phyloP scores from a whole-genome alignment of 2,113 vertebrate genomes.

The Cheilinus undulatus region DNA sequence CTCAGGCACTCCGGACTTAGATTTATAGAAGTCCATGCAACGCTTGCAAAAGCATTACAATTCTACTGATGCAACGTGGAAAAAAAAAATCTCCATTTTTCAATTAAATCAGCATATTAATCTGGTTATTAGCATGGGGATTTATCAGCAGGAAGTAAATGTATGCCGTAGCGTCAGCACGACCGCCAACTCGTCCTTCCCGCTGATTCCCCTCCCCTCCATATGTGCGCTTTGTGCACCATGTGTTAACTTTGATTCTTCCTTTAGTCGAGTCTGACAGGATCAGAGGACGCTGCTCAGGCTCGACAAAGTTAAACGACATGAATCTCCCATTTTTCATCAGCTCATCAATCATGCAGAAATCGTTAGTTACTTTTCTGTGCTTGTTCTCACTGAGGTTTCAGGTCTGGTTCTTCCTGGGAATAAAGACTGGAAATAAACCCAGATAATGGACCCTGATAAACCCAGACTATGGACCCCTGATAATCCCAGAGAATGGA shows the following conservation, averaged over 20 bases:
- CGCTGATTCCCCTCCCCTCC: constrained; percentile 10
- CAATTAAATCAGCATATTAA: not conserved
- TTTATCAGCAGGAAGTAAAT: not conserved
- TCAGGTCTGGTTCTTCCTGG: not conserved
- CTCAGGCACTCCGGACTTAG: not conserved
- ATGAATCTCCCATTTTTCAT: constrained; percentile 14
- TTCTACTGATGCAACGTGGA: not conserved
- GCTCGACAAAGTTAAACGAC: not conserved
- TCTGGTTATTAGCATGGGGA: not conserved
- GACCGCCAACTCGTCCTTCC: not conserved
- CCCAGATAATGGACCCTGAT: too few species aligned
- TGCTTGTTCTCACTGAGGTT: not conserved
- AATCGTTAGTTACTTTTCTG: not conserved
- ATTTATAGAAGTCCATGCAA: not conserved
- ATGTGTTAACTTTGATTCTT: constrained; percentile 6
- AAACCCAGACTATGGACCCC: too few species aligned
- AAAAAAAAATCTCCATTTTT: not conserved
- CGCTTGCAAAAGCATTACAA: not conserved
- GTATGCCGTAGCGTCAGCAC: not conserved
- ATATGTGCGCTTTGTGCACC: constrained; percentile 25
- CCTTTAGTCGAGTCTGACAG: not conserved
- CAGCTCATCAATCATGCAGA: constrained; percentile 27
- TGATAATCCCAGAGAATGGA: too few species aligned
- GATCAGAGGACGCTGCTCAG: not conserved
- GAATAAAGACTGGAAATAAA: too few species aligned